Base-by-base conservation (phyloP, 2,113 vertebrate genomes). In the Ophthalmolycus amberensis region DNA sequence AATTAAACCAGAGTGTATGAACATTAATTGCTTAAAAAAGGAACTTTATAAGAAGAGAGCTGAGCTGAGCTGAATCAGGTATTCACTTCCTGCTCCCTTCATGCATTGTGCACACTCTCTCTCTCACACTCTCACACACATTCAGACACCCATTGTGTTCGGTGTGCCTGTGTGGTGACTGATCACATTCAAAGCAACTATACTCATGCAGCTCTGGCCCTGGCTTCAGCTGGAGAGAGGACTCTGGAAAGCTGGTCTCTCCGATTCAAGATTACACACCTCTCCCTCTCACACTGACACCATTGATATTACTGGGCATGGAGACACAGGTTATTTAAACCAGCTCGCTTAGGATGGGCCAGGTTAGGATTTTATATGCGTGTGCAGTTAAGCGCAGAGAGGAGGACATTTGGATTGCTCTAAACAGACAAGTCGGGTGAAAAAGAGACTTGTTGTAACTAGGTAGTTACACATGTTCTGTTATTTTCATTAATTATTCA, bases 131-230 rank as follows among this genome's bases (percentile, higher is more conserved):
- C 64, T 64, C 75, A 85, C 52, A 80, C 67, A 77, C 64, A 77
- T 54, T 74, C 68, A 88, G 27, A 71, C 56, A 80, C 77, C 14
- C 81, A 80, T 82, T 81, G 75, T 77, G 54, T 75, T 82, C 1
- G 11, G 20, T 68, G 65, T 58, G 76, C 38, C 72, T 73, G 48
- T 74, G 79, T 79, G 88, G 77, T 91, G 89, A 91, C 79, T 91
- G 91, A 91, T 90, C 85, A 88, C 83, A 70, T 85, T 80, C 81
- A 85, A 71, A 87, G 86, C 85, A 83, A 48, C 85, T 89, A 91
- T 91, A 90, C 86, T 93, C 89, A 91, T 90, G 74, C 80, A 74
- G 82, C 71, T 89, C 85, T 79, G 79, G 83, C 65, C 75, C 2
- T 22, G 46, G 85, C 56, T 71, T 85, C 74, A 71, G 81, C 82